Conservation (phyloP, 2,113 vertebrate species). For the Craseonycteris thonglongyai region DNA sequence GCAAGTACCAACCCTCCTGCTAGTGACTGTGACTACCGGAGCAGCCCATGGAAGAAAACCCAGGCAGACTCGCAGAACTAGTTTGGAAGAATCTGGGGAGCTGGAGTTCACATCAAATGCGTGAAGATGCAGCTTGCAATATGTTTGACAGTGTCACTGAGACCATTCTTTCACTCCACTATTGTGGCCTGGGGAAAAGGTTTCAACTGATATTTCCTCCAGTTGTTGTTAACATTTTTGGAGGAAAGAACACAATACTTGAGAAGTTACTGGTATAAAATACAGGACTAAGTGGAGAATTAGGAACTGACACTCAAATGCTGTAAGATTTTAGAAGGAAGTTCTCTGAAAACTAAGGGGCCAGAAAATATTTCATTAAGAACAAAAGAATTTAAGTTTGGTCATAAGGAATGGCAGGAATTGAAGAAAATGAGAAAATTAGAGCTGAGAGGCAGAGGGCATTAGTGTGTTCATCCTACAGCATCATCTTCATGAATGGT, state of each 20-base stretch:
- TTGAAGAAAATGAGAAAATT: neutral
- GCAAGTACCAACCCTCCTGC: neutral
- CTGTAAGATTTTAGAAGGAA: neutral
- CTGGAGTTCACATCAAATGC: neutral
- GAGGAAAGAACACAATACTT: neutral
- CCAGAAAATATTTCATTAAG: neutral
- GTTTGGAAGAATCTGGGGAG: neutral
- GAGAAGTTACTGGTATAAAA: neutral
- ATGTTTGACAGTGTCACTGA: neutral
- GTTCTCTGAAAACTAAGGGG: neutral
- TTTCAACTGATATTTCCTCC: neutral
- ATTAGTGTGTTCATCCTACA: neutral
- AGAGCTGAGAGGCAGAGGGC: neutral
- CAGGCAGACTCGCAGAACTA: rapidly evolving
- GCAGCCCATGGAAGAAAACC: neutral
- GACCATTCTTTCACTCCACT: neutral
- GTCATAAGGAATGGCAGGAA: neutral
- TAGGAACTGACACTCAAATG: neutral
- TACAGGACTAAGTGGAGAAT: neutral
- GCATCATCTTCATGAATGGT: neutral
- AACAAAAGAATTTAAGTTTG: neutral
- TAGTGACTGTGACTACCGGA: neutral
- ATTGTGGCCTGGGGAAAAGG: neutral
- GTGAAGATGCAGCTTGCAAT: neutral
- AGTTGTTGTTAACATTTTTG: neutral